These are phyloP conservation scores for Campylomormyrus tamandua DNA, from an alignment of 2,113 vertebrate genomes.

Conservation along the genomic window DNA sequence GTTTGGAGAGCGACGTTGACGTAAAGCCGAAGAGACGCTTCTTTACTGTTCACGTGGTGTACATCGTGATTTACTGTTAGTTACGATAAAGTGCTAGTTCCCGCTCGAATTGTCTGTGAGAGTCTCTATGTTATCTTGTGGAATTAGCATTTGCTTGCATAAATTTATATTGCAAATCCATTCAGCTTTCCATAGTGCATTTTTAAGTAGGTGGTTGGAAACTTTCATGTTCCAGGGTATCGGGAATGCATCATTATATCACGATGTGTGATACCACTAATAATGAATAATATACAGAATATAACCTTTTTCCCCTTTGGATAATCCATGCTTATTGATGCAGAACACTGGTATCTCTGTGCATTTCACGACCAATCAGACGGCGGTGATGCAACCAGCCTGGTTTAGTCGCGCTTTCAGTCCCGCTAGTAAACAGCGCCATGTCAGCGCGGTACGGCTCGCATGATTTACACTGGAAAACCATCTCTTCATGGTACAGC, in stretches of 20 bases:
- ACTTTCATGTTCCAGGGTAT: not conserved
- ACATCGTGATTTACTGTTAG: not conserved
- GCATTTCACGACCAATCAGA: not conserved
- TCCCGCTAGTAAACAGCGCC: not conserved
- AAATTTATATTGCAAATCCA: not conserved
- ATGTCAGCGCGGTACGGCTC: not conserved
- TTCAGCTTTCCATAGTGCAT: not conserved
- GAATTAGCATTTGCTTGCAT: not conserved
- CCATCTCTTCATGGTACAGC: not conserved
- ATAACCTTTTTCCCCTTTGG: not conserved
- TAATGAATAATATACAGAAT: not conserved
- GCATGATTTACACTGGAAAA: not conserved
- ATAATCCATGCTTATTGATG: not conserved
- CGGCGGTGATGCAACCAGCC: not conserved
- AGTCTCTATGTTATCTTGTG: not conserved
- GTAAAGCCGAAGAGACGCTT: not conserved
- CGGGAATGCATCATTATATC: not conserved
- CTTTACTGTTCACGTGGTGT: not conserved
- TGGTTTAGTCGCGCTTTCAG: not conserved
- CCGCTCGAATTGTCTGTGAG: not conserved
- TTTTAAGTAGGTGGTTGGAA: not conserved
- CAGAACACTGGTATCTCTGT: not conserved
- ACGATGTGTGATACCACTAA: not conserved
- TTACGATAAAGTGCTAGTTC: not conserved
- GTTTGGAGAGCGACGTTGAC: not conserved